Evolutionary conservation across 2,888 invertebrate species (phyloP), one percentile per base, ranked within the genome.

Genomic region (Melinopterus prodromus): DNA sequence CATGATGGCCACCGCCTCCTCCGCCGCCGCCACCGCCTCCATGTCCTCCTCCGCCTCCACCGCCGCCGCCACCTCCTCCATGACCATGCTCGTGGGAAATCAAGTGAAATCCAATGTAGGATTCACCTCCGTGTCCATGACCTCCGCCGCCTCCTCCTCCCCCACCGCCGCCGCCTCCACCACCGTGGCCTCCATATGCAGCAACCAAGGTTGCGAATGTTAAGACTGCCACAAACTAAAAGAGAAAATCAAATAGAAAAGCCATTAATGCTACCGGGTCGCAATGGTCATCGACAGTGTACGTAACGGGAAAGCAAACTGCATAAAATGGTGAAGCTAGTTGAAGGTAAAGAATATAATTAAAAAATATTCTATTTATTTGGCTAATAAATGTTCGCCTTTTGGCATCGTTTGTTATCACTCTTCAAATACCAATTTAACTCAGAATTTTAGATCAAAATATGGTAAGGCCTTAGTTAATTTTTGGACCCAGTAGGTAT

Each of bases 161-260:
- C 7, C 71, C 37, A 36, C 74, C 74, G 26, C 71, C 71, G 14
- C 71, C 76, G 16, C 69, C 12, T 16, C 77, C 77, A 16, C 77
- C 77, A 53, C 35, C 16, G 14, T 36, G 35, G 16, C 70, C 70
- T 14, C 70, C 74, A 7, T 74, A 37, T 36, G 37, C 74, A 16
- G 74, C 74, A 36, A 74, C 35, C 74, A 26, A 35, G n/a, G 37
- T 16, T 36, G 74, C 74, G 26, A 35, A 74, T 26, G 53, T 53
- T 12, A 53, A 53, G 53, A 74, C 74, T n/a, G 37, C 35, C 26
- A 74, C 35, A 26, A 74, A 37, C 74, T 74, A 26, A 74, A 16
- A 74, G 5, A 26, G 35, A 15, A 26, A 74, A 74, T 74, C 36
- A 74, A 74, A n/a, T 35, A 74, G 26, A 74, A 26, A 26, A 26